Base-by-base conservation (phyloP, 2,113 vertebrate species). In the Rhinopithecus roxellana region DNA sequence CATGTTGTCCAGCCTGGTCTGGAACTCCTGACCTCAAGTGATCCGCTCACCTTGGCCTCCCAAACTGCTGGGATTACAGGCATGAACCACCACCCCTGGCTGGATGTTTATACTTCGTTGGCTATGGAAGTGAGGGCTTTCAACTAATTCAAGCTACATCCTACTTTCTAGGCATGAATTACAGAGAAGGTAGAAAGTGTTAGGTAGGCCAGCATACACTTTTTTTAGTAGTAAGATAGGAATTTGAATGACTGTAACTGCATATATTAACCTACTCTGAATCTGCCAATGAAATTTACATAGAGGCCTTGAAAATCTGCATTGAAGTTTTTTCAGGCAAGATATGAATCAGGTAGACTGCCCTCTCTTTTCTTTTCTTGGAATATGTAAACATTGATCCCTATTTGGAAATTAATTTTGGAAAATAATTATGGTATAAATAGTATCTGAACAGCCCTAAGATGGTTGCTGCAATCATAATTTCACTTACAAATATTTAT, bases 331-430 rank as follows among this genome's bases (percentile, higher is more conserved):
- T 84, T 59, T 5, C 17, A 86, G 61, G 61, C 12, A 82, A 86
- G 16, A 55, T 82, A 14, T 72, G n/a, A 90, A 72, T 82, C 20
- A 38, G 25, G 13, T 64, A 27, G 83, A 79, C 78, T 90, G 25
- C 0, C 17, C 11, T 43, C 22, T 83, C 18, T 82, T 57, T 77
- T 57, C 45, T 78, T 93, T 93, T 77, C 35, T 55, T 80, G 16
- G 2, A 72, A 75, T 3, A 83, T 67, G 38, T 84, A 80, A 67
- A 91, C 38, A 25, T 75, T 84, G 22, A 74, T 88, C 90, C 4
- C 48, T 89, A 89, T 80, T 75, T 93, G 40, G 45, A 90, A 96
- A 89, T 93, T 59, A 72, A 75, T 88, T 64, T 82, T 8, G 80
- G 77, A 64, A 80, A 89, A 80, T 69, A 79, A 79, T 82, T 52